A percentile compares a stretch with the other conserved stretches of the same genome.
Conservation (phyloP, 2,888 invertebrate genomes). For the Agrochola litura region DNA sequence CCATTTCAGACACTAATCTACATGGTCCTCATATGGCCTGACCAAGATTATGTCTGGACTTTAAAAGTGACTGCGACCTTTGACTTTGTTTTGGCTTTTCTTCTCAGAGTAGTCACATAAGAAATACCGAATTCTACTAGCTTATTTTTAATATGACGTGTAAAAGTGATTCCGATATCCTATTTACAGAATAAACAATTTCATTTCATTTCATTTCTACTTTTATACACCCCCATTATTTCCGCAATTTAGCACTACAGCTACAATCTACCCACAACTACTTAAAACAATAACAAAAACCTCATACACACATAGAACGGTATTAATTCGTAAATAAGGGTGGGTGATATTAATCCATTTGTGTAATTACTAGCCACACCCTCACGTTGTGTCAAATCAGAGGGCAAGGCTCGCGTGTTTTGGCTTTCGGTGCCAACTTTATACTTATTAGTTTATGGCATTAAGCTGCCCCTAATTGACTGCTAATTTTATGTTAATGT, state of each 20-base stretch:
- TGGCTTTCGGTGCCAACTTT: conserved; percentile 49
- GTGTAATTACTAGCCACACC: conserved; percentile 76
- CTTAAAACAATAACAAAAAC: conserved; percentile 29
- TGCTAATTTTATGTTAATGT: conserved; percentile 44
- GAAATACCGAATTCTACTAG: too few relatives aligned
- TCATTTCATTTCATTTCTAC: too few relatives aligned
- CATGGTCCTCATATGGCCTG: too few relatives aligned
- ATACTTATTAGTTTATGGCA: conserved; percentile 56
- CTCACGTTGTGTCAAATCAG: conserved; percentile 66
- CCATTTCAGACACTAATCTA: too few relatives aligned
- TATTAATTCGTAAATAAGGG: conserved; percentile 69
- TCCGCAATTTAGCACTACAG: neutral
- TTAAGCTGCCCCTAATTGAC: conserved; percentile 46
- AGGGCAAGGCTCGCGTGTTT: conserved; percentile 65
- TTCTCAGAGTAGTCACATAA: too few relatives aligned
- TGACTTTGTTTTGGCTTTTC: too few relatives aligned
- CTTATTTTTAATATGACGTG: too few relatives aligned
- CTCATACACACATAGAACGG: conserved; percentile 29
- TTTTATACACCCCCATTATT: neutral
- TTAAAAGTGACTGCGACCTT: too few relatives aligned
- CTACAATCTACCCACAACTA: conserved; percentile 3
- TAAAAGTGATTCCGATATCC: too few relatives aligned
- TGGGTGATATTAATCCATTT: conserved; percentile 78
- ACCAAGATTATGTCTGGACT: too few relatives aligned
- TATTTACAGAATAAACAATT: too few relatives aligned